Conservation (phyloP, 35 echinoderm and acorn worm species). For the Anneissia japonica region DNA sequence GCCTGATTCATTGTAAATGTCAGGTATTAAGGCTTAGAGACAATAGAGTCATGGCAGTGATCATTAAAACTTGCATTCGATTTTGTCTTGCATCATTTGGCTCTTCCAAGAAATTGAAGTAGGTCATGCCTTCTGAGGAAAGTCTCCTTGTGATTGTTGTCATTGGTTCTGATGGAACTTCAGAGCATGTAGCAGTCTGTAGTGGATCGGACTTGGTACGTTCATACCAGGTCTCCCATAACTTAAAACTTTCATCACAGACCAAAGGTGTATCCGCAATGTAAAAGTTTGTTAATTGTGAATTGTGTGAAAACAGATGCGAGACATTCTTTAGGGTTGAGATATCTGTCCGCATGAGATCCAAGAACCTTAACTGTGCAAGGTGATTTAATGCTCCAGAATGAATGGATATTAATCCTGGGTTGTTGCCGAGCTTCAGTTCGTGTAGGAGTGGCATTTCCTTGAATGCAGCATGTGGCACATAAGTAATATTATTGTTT, state of each 20-base stretch:
- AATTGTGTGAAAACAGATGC: not conserved
- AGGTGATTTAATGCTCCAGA: conserved; percentile 24
- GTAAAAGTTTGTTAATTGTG: not conserved
- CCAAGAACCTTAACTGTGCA: conserved; percentile 20
- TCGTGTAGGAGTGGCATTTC: not conserved
- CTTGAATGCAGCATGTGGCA: conserved; percentile 28
- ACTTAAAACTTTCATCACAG: not conserved
- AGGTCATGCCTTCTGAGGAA: too few relatives aligned
- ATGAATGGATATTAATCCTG: not conserved
- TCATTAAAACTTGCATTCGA: too few relatives aligned
- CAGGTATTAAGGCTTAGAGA: too few relatives aligned
- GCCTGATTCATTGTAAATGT: too few relatives aligned
- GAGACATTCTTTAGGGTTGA: not conserved
- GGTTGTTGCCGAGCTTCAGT: conserved; percentile 35
- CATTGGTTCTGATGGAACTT: too few relatives aligned
- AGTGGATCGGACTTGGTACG: not conserved
- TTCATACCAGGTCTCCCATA: not conserved
- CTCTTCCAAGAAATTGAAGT: too few relatives aligned
- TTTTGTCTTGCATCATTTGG: too few relatives aligned
- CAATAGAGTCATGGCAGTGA: too few relatives aligned
- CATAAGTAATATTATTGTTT: not conserved
- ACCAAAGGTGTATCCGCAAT: not conserved
- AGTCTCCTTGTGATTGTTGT: too few relatives aligned
- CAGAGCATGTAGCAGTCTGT: too few relatives aligned
- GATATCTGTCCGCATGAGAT: conserved; percentile 6